Base-by-base conservation (phyloP, 2,797 vertebrate species). In the Rhinichthys osculus region DNA sequence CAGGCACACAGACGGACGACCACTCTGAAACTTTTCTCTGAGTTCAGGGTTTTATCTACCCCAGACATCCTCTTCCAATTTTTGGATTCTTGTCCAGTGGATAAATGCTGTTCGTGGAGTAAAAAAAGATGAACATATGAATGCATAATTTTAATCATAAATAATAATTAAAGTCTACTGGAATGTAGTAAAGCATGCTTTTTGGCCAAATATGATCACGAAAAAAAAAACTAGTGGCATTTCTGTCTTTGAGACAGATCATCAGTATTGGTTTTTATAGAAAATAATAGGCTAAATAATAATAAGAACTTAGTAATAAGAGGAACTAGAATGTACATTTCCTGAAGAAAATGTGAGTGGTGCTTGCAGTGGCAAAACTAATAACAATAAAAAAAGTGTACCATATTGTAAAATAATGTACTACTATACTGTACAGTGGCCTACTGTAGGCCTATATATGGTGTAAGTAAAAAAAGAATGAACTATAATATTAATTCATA, bases 21-120 rank as follows among this genome's bases (percentile, higher is more conserved):
- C 30, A 91, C 90, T 79, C 84, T 87, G 81, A 92, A 90, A 74
- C 85, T 89, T 82, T 87, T 91, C 52, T 76, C 85, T 10, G 83
- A 59, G 50, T 71, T 79, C 7, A 17, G 52, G n/a, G 57, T 42
- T 70, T 74, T 52, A 57, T 82, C 88, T 57, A 35, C 7, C 57
- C 47, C 69, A 66, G 85, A 89, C 59, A 85, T 86, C 82, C 40
- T 83, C 35, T n/a, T 27, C n/a, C 11, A 4, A 23, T 16, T 50
- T 57, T 35, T 14, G 14, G 14, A n/a, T 52, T 81, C 44, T 78
- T 78, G 27, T 64, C 33, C 38, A 71, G 11, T 71, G 38, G 38
- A 78, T 69, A 69, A 84, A 78, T 27, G 23, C 67, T 67, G 62
- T 70, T 81, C n/a, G 62, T 40, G 33, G 21, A 52, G 13, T 11